A percentile compares a stretch with the other conserved stretches of the same genome.
Conservation (phyloP, 2,797 vertebrate genomes). For the Hemitrygon akajei region DNA sequence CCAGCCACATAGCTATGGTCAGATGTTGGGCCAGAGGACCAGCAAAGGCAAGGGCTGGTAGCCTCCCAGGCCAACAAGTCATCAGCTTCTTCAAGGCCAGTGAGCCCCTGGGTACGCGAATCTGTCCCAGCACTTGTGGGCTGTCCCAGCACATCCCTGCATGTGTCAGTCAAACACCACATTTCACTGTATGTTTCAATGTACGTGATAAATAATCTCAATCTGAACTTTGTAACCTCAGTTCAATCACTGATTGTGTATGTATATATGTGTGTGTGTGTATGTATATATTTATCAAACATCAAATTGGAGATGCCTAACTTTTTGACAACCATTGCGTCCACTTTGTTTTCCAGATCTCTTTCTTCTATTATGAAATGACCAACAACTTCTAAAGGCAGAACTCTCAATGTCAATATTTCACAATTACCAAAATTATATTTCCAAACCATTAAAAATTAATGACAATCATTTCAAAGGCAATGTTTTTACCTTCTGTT, state of each 20-base stretch:
- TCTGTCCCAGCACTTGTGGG: too few species aligned
- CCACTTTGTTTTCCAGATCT: background rate
- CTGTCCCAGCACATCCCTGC: too few species aligned
- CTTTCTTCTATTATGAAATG: background rate
- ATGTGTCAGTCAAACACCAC: too few species aligned
- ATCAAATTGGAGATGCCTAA: background rate
- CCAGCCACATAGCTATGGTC: too few species aligned
- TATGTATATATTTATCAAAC: background rate
- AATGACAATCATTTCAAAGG: background rate
- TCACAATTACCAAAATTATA: background rate
- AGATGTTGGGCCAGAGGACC: too few species aligned
- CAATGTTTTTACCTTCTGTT: background rate
- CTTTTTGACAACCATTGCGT: background rate
- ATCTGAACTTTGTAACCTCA: background rate
- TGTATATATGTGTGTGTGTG: background rate
- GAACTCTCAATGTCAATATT: background rate
- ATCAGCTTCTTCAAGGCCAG: too few species aligned
- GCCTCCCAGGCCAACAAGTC: too few species aligned
- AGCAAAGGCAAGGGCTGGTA: too few species aligned
- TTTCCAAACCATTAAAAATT: background rate
- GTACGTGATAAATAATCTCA: too few species aligned
- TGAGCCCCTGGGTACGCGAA: too few species aligned
- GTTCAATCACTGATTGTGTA: background rate
- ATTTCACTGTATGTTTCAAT: too few species aligned
- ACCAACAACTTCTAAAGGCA: background rate